Percentiles rank a stretch among this genome's conserved stretches.
Evolutionary conservation across 2,888 invertebrate genomes (phyloP).

Genomic region (Epinotia ramella): DNA sequence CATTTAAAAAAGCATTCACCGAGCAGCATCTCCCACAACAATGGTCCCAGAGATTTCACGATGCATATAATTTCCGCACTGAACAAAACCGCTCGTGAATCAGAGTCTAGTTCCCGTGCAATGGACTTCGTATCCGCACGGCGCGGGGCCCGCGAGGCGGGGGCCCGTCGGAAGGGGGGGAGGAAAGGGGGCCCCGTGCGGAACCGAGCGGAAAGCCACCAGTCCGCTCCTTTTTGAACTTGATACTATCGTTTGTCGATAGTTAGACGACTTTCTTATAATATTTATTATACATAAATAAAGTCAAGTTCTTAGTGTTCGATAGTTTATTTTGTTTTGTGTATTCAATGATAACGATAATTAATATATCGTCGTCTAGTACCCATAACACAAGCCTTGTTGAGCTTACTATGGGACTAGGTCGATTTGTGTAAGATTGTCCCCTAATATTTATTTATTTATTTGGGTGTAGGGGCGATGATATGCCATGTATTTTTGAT

Average conservation of each 20-base stretch:
- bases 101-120: constrained; percentile 40
- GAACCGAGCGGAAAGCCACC: constrained; percentile 34
- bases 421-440: too few species aligned
- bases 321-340: neutral
- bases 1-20: constrained; percentile 21
- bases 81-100: constrained; percentile 40
- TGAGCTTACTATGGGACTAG: too few species aligned
- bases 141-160: neutral
- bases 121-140: constrained; percentile 35
- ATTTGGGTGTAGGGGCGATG: neutral
- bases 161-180: neutral
- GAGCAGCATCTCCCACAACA: constrained; percentile 23
- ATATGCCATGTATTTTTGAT: neutral
- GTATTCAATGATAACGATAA: neutral
- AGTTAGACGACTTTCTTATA: neutral
- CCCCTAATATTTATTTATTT: too few species aligned
- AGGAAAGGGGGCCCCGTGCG: constrained; percentile 7
- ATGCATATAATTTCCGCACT: constrained; percentile 42
- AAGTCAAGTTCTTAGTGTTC: too few species aligned
- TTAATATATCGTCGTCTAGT: too few species aligned
- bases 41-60: constrained; percentile 20
- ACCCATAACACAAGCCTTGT: too few species aligned
- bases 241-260: neutral
- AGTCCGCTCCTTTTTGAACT: constrained; percentile 22
- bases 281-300: neutral